Conservation (phyloP, 2,797 vertebrate genomes). For the Botia almorhae region DNA sequence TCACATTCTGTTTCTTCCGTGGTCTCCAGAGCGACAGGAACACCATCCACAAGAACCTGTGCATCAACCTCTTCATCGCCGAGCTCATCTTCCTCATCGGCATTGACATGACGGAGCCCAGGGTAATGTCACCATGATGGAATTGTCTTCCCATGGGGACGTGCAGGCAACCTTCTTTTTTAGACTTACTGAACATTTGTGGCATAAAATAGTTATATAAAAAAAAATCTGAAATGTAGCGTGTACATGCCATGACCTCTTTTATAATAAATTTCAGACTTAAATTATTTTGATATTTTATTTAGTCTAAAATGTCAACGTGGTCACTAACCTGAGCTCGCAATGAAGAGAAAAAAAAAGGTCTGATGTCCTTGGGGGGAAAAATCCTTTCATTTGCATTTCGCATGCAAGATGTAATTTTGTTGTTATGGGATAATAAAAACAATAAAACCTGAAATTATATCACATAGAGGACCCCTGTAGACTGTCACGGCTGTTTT, state of each 20-base stretch:
- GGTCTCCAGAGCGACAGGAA: conserved; percentile 98
- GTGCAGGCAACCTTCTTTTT: conserved; percentile 2
- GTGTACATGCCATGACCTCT: background rate
- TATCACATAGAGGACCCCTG: background rate
- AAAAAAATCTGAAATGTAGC: background rate
- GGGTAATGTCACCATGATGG: conserved; percentile 80
- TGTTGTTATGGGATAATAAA: background rate
- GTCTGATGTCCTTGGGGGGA: too few species aligned
- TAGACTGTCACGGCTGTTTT: background rate
- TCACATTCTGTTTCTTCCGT: conserved; percentile 99
- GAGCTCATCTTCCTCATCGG: conserved; percentile 98
- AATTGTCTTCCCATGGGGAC: conserved; percentile 25
- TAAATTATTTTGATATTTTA: background rate
- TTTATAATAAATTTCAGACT: background rate
- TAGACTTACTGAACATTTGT: background rate
- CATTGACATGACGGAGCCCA: conserved; percentile 94
- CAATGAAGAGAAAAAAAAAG: background rate
- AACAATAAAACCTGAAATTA: background rate
- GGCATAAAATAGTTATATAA: conserved; percentile 3
- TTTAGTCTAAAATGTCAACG: background rate
- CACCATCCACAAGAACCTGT: conserved; percentile 99
- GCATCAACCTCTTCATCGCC: conserved; percentile 98
- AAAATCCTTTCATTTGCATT: background rate
- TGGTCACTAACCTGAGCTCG: background rate
- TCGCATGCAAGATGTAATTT: background rate